Base-by-base conservation (phyloP, 1,140 invertebrate species). In the Cydia strobilella region DNA sequence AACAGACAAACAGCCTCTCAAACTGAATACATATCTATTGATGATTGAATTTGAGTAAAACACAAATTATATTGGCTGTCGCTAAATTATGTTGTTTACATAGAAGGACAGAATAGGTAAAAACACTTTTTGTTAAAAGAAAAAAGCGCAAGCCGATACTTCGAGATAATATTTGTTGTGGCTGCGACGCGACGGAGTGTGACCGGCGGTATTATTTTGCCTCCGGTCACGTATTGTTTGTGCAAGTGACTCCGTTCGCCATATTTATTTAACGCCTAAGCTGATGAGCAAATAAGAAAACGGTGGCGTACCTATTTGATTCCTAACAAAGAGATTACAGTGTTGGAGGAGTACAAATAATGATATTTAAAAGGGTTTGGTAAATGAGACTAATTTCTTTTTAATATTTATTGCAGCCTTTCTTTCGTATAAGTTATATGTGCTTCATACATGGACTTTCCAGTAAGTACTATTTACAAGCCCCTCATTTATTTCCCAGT, bases 141-240 rank as follows among this genome's bases (percentile, higher is more conserved):
- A 23, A 59, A 69, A 39, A 69, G 13, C 65, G 18, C 35, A 23
- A 31, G 31, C 6, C 15, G 3, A 65, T 31, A 69, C 20, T 69
- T 69, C 2, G n/a, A 69, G 65, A 69, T n/a, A 25, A 25, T 66
- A 66, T 66, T 31, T 66, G 65, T 69, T 69, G 27, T 69, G 65
- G n/a, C n/a, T 35, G 65, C 31, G 65, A 69, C 42, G 65, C 65
- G 65, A 18, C 23, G 13, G 10, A 69, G 65, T 69, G 65, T 69
- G 35, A 69, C 65, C 23, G 27, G 5, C 27, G 65, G 31, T 69
- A 69, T 69, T 69, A 69, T 69, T 69, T 69, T 69, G 65, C 65
- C 65, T 20, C 18, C 65, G 31, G 65, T 69, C 65, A 69, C 65
- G 65, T 69, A 42, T 69, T 69, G 65, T 69, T 69, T 69, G 65